Base-by-base conservation (phyloP, 2,113 vertebrate genomes). In the Myocastor coypus region DNA sequence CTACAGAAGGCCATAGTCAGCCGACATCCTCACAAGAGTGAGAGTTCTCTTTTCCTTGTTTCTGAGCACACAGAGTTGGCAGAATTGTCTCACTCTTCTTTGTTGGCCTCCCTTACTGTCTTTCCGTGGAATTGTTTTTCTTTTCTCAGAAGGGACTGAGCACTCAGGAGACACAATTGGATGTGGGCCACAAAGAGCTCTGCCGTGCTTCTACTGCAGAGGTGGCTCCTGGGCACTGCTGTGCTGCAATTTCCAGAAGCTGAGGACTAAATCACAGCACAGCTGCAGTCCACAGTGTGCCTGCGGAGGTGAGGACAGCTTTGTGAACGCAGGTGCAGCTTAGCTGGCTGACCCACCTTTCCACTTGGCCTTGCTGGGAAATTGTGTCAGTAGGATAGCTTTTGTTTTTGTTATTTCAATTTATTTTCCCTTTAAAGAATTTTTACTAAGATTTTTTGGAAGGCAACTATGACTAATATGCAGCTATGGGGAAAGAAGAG, bases 381-480 rank as follows among this genome's bases (percentile, higher is more conserved):
- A 87, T 13, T 90, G 55, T 78, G 82, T 82, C 66, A 73, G 69
- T 91, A 87, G 78, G 83, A 63, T 83, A 68, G 61, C 52, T 95
- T 88, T 95, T 88, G 86, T 69, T 94, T 73, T 91, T 83, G 59
- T 24, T n/a, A 32, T 90, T 93, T 80, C 40, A 30, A 66, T 46
- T 52, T 68, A 61, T 90, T 83, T 83, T 4, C 17, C 30, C 81
- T 89, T 75, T 19, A n/a, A 92, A 90, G 6, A 87, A 50, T 42
- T 94, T 86, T 61, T 52, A 64, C 20, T 63, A 69, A 89, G 80
- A 84, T 55, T 85, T 55, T 81, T 63, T 46, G 83, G 77, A 28
- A 63, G 16, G 28, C 9, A 1, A 28, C 40, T 81, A 57, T 50
- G 59, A 89, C 16, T 37, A 52, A 80, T 34, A n/a, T 17, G 8